Evolutionary conservation across 2,888 invertebrate species (phyloP), one percentile per base, ranked within the genome.

Genomic region (Alsophila aescularia): DNA sequence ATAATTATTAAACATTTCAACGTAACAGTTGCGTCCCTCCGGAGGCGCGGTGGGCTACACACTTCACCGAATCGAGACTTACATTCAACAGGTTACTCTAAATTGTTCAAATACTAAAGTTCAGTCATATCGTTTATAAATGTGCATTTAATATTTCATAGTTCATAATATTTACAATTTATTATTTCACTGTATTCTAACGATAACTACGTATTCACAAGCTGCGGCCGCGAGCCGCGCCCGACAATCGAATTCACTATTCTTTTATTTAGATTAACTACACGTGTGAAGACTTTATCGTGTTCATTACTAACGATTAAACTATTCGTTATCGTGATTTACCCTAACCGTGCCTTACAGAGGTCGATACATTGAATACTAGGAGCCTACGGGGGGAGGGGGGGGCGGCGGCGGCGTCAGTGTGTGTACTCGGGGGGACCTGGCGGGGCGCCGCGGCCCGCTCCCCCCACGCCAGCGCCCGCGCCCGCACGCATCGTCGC

Each of bases 341-440:
- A 80, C 68, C 73, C 82, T 82, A 81, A 73, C 72, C 69, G 83
- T 45, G 45, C 45, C 79, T 73, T 70, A 73, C 73, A 69, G 72
- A 75, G 71, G 69, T 72, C 71, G 70, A 65, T 34, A 78, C 75
- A 75, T 75, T 72, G 71, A 73, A 58, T 55, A 62, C 54, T 62
- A 62, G 66, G 43, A 44, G 24, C 24, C 24, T 24, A 24, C 24
- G 24, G 24, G 24, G 24, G 7, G 18, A 18, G 18, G 24, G 24
- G 24, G 7, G 34, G 36, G 84, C 52, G 66, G 58, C 82, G 93
- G 61, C 47, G 58, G 85, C 14, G 94, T 94, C 94, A 95, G 94
- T 95, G 95, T 91, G 94, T 95, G 93, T 95, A 95, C 92, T 95
- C 95, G 83, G 95, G 94, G 90, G 94, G 94, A 70, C 83, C 78